Conservation (phyloP, 2,113 vertebrate species). For the Pelecanoides urinatrix region DNA sequence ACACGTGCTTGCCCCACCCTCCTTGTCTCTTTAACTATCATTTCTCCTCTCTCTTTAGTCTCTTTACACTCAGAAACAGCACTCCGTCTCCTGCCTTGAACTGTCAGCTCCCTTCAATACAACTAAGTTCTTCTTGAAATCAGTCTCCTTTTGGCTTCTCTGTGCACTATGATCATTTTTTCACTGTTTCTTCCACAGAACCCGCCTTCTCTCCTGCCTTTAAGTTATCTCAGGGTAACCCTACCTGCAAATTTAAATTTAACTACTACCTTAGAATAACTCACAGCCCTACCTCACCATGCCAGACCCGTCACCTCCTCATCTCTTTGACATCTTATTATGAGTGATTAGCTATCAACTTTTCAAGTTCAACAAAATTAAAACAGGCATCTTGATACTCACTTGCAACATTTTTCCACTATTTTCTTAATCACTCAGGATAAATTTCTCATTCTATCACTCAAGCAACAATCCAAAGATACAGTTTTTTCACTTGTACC, state of each 20-base stretch:
- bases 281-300: not conserved
- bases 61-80: not conserved
- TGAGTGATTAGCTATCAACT: not conserved
- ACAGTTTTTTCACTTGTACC: not conserved
- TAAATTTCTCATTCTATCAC: not conserved
- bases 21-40: not conserved
- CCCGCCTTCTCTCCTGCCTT: not conserved
- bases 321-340: not conserved
- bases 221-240: not conserved
- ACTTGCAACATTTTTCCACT: not conserved
- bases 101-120: not conserved
- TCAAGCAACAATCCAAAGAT: not conserved
- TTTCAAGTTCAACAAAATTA: not conserved
- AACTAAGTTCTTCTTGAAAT: not conserved
- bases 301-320: fast-evolving
- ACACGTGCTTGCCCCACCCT: not conserved
- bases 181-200: not conserved
- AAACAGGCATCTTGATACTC: not conserved
- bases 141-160: not conserved
- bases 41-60: not conserved
- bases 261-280: not conserved
- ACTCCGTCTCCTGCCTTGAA: not conserved
- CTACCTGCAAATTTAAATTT: not conserved
- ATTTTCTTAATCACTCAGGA: not conserved
- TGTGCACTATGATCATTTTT: not conserved